Percentiles rank a stretch among this genome's conserved stretches.
Conservation (phyloP, 1,140 invertebrate genomes). For the Drosophila repleta region DNA sequence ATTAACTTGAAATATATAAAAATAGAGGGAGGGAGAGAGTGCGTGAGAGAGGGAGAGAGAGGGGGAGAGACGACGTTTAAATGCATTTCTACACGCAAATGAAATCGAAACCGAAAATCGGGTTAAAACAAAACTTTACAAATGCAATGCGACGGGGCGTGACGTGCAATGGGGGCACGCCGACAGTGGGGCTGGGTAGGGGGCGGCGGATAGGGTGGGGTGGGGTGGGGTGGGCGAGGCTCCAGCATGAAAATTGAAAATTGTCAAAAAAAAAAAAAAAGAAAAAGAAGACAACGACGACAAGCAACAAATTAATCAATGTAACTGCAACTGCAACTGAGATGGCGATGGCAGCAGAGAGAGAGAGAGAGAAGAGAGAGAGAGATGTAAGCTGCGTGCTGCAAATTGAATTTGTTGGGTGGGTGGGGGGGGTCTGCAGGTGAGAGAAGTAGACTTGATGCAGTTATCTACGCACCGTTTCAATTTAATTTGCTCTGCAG, state of each 20-base stretch:
- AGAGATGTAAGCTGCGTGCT: constrained; percentile 18
- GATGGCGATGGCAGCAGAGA: background rate
- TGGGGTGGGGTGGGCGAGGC: background rate
- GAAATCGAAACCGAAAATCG: constrained; percentile 65
- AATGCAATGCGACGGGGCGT: constrained; percentile 32
- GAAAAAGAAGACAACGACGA: constrained; percentile 1
- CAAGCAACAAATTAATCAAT: constrained; percentile 65
- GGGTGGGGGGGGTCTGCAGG: background rate
- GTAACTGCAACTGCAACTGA: constrained; percentile 24
- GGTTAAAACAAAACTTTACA: constrained; percentile 37
- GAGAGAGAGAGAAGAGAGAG: too few relatives aligned
- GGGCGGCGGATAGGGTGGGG: background rate
- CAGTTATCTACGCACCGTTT: constrained; percentile 28
- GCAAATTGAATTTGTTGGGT: constrained; percentile 3
- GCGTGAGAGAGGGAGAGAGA: background rate
- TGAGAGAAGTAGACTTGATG: background rate
- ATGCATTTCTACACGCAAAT: constrained; percentile 54
- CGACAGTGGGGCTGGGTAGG: background rate
- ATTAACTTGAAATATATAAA: constrained; percentile 17
- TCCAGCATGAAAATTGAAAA: constrained; percentile 49
- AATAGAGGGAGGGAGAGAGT: background rate
- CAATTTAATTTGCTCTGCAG: constrained; percentile 39
- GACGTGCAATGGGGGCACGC: background rate
- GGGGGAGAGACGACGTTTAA: constrained; percentile 8
- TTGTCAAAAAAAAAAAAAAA: constrained; percentile 18